A percentile compares a stretch with the other conserved stretches of the same genome.
Conservation (phyloP, 2,888 invertebrate genomes). For the Tubulanus polymorphus region DNA sequence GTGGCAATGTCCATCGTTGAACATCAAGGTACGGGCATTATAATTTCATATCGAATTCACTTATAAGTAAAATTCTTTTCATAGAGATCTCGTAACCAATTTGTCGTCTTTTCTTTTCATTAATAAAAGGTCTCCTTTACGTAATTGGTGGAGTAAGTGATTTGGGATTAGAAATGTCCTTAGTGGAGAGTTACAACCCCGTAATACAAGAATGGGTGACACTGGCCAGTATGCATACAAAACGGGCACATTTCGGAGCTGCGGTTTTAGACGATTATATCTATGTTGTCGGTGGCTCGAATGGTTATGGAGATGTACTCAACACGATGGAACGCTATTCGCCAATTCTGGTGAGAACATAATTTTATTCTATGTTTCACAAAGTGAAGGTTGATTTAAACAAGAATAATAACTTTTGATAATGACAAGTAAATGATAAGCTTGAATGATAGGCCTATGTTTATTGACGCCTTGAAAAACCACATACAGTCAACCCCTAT, state of each 20-base stretch:
- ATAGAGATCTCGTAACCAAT: not conserved
- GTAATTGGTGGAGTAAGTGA: conserved; percentile 74
- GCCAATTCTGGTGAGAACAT: conserved; percentile 66
- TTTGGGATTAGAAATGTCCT: conserved; percentile 33
- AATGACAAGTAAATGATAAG: too few species aligned
- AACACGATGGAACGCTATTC: conserved; percentile 78
- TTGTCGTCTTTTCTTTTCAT: not conserved
- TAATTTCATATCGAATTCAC: not conserved
- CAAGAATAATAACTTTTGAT: too few species aligned
- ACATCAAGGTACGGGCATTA: conserved; percentile 68
- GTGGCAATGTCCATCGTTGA: conserved; percentile 90
- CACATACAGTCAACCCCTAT: too few species aligned
- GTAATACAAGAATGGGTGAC: conserved; percentile 74
- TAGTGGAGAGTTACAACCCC: conserved; percentile 58
- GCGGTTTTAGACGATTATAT: conserved; percentile 73
- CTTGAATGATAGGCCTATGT: too few species aligned
- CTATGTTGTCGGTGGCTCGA: conserved; percentile 86
- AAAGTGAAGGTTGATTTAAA: too few species aligned
- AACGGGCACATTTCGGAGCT: conserved; percentile 84
- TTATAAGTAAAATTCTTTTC: not conserved
- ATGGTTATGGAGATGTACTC: conserved; percentile 71
- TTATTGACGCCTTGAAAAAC: too few species aligned
- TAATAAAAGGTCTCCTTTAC: conserved; percentile 71
- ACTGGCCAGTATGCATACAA: conserved; percentile 73
- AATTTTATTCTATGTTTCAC: too few species aligned